These are phyloP conservation scores for Aplidium turbinatum DNA, from an alignment of 23 tunicate species.

Conservation along the genomic window DNA sequence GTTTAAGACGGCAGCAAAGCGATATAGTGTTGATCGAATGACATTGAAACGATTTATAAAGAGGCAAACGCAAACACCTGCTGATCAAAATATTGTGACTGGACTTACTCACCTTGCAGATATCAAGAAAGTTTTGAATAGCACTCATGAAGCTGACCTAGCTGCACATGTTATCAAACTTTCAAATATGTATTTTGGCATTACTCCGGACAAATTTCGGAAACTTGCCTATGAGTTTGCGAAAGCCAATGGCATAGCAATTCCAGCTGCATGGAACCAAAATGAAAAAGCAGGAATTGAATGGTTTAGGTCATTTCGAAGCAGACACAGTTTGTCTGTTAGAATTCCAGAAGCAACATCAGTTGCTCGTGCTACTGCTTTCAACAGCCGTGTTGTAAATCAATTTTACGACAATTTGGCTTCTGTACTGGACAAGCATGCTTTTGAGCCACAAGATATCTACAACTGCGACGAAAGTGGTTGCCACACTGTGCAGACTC, in stretches of 20 bases:
- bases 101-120: constrained; percentile 22
- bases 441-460: constrained; percentile 29
- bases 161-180: constrained; percentile 5
- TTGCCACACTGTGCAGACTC: constrained; percentile 20
- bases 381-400: constrained; percentile 30
- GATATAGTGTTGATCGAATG: constrained; percentile 17
- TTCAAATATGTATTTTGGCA: constrained; percentile 8
- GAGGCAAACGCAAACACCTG: constrained; percentile 15
- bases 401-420: constrained; percentile 25
- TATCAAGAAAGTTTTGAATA: constrained; percentile 3
- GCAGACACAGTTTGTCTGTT: background rate
- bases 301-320: background rate
- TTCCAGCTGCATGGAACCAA: constrained; percentile 12
- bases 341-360: constrained; percentile 18
- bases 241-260: constrained; percentile 10
- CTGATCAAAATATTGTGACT: constrained; percentile 17
- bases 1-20: constrained; percentile 9
- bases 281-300: constrained; percentile 15
- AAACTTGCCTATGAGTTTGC: constrained; percentile 17
- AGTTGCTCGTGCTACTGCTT: constrained; percentile 34
- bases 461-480: constrained; percentile 25
- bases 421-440: constrained; percentile 24
- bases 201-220: background rate
- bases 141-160: constrained; percentile 2
- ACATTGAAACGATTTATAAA: constrained; percentile 30